Conservation (phyloP, 2,797 vertebrate genomes). For the Borostomias antarcticus region DNA sequence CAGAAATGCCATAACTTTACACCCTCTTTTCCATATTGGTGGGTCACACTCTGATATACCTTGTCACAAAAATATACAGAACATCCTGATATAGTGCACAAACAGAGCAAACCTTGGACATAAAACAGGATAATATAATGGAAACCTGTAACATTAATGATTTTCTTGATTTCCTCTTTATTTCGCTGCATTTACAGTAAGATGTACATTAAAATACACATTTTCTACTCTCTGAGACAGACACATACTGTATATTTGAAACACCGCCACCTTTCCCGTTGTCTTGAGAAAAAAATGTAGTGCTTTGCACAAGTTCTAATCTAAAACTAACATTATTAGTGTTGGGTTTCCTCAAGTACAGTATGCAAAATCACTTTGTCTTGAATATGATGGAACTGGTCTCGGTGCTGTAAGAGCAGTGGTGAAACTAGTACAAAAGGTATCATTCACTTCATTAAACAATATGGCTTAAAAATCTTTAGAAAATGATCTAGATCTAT, state of each 20-base stretch:
- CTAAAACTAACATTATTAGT: slow-evolving; percentile 52
- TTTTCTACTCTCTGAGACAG: slow-evolving; percentile 61
- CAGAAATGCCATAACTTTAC: slow-evolving; percentile 93
- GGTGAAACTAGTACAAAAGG: slow-evolving; percentile 93
- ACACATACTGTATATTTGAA: slow-evolving; percentile 59
- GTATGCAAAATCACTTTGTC: slow-evolving; percentile 46
- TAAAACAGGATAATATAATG: slow-evolving; percentile 27
- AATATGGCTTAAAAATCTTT: slow-evolving; percentile 82
- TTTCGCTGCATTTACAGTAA: slow-evolving; percentile 61
- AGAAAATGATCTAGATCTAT: slow-evolving; percentile 75
- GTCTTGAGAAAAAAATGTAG: slow-evolving; percentile 67
- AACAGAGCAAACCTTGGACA: slow-evolving; percentile 32
- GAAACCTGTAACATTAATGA: background rate
- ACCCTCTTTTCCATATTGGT: slow-evolving; percentile 77
- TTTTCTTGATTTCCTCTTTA: slow-evolving; percentile 18
- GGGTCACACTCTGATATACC: slow-evolving; percentile 86
- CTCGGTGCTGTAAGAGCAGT: slow-evolving; percentile 68
- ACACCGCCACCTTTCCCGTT: slow-evolving; percentile 55
- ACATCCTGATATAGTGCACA: slow-evolving; percentile 84
- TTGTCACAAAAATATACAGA: slow-evolving; percentile 90
- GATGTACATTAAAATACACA: slow-evolving; percentile 47
- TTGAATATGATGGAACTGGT: slow-evolving; percentile 47
- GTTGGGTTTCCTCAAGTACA: slow-evolving; percentile 29
- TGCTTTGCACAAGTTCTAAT: slow-evolving; percentile 65
- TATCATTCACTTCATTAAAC: slow-evolving; percentile 80